A percentile compares a stretch with the other conserved stretches of the same genome.
Evolutionary conservation across 1,140 invertebrate species (phyloP).

Genomic region (Apis dorsata): DNA sequence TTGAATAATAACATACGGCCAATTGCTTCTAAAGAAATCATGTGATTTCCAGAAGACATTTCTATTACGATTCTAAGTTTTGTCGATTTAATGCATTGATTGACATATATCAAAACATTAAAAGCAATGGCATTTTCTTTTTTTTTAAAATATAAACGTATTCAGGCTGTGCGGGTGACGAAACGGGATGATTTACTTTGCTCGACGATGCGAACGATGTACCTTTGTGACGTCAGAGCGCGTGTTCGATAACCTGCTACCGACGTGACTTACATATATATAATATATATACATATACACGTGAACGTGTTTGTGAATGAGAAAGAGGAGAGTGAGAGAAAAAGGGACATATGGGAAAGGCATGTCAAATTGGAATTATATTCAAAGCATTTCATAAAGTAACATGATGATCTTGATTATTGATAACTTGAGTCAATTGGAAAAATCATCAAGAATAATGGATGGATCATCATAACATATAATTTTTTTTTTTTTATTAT

Average conservation of each 20-base stretch:
- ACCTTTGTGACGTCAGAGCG: conserved; percentile 77
- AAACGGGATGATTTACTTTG: conserved; percentile 74
- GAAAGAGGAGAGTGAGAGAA: conserved; percentile 31
- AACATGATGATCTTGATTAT: conserved; percentile 55
- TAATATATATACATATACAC: conserved; percentile 19
- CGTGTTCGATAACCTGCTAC: conserved; percentile 74
- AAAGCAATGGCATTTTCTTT: conserved; percentile 6
- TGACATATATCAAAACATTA: not conserved
- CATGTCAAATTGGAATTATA: conserved; percentile 29
- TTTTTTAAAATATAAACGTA: conserved; percentile 30
- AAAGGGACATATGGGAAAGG: conserved; percentile 4
- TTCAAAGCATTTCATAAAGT: conserved; percentile 59
- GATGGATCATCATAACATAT: not conserved
- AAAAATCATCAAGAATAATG: not conserved
- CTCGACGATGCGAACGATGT: conserved; percentile 76
- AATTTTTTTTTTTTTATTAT: not conserved
- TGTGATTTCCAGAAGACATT: not conserved
- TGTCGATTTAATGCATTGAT: not conserved
- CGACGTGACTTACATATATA: conserved; percentile 64
- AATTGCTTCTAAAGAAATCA: conserved; percentile 19
- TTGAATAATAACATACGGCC: conserved; percentile 30
- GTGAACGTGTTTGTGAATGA: conserved; percentile 47
- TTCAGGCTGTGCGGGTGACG: conserved; percentile 62
- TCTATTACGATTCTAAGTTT: not conserved
- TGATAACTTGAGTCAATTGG: conserved; percentile 18